phyloP scores from a whole-genome alignment of 37 sponge, comb jelly and placozoan genomes.

The Tethya wilhelma region DNA sequence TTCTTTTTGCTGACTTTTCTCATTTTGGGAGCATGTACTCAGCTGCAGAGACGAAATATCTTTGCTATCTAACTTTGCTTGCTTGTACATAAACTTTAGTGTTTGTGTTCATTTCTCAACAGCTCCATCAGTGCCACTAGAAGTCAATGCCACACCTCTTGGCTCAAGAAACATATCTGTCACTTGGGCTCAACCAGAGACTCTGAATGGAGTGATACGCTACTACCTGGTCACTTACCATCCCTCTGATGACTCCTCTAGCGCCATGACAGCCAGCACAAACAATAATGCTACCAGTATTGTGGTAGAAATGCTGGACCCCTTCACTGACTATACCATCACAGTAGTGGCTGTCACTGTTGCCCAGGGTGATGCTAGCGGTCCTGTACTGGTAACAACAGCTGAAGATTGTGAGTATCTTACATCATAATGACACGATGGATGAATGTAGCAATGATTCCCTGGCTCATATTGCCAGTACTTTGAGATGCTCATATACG shows the following conservation, averaged over 20 bases:
- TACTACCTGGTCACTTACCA: constrained; percentile 8
- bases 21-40: no score
- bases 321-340: constrained; percentile 6
- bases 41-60: no score
- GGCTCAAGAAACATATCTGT: neutral
- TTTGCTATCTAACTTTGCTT: neutral
- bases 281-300: neutral
- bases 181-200: constrained; percentile 26
- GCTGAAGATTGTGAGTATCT: constrained; percentile 9
- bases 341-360: constrained; percentile 2
- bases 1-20: no score
- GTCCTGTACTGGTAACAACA: neutral
- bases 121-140: constrained; percentile 19
- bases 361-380: neutral
- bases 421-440: neutral
- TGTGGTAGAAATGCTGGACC: neutral
- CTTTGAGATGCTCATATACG: neutral
- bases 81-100: neutral
- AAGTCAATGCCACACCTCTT: neutral
- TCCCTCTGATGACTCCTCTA: neutral
- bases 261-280: neutral
- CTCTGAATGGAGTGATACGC: constrained; percentile 33
- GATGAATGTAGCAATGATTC: neutral
- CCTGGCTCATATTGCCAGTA: neutral
- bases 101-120: neutral